Percentiles rank a stretch among this genome's conserved stretches.
phyloP scores from a whole-genome alignment of 2,113 vertebrate genomes.

The Thamnophis sirtalis region DNA sequence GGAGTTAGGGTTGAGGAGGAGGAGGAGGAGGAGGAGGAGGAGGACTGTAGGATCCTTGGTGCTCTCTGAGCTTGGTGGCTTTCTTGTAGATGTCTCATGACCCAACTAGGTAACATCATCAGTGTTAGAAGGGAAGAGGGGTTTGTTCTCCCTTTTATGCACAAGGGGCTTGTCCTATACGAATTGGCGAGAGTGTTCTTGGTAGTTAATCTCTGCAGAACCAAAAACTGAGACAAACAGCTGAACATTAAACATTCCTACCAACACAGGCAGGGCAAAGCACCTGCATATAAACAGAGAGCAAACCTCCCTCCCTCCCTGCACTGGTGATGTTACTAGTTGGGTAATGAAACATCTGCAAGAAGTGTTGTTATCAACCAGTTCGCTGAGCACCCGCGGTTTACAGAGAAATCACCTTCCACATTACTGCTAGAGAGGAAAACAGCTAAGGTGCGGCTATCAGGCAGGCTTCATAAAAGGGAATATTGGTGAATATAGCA shows the following conservation, averaged over 20 bases:
- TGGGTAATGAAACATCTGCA: background rate
- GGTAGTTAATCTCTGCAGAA: background rate
- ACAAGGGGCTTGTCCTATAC: background rate
- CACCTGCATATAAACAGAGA: background rate
- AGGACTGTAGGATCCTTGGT: background rate
- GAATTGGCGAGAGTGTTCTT: background rate
- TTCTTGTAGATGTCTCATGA: background rate
- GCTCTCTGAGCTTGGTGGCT: background rate
- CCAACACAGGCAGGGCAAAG: background rate
- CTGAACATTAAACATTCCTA: background rate
- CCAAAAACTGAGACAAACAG: background rate
- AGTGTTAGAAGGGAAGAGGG: background rate
- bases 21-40: too few species aligned
- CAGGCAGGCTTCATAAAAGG: too few species aligned
- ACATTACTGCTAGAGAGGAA: too few species aligned
- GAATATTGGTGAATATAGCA: too few species aligned
- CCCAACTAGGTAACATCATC: background rate
- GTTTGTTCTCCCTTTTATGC: background rate
- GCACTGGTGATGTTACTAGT: background rate
- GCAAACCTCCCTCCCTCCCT: background rate
- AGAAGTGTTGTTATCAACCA: background rate
- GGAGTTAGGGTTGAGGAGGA: too few species aligned
- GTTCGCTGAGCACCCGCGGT: too few species aligned
- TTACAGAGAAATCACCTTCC: too few species aligned
- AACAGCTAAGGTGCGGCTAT: too few species aligned